phyloP scores from a whole-genome alignment of 2,888 invertebrate genomes.

The Endotricha flammealis region DNA sequence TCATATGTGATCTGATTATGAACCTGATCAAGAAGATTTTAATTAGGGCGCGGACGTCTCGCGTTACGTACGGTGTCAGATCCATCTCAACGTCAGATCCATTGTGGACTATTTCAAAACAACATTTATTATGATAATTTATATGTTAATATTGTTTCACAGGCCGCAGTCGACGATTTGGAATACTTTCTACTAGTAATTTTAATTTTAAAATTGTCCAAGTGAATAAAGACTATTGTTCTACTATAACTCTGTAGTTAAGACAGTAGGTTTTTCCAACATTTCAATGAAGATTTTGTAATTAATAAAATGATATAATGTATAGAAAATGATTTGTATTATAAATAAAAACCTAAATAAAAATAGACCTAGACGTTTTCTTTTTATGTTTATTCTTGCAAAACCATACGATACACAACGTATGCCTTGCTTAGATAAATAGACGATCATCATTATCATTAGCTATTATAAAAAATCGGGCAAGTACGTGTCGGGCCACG shows the following conservation, averaged over 20 bases:
- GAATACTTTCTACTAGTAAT: conserved; percentile 12
- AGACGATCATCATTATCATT: no score
- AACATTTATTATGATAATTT: neutral
- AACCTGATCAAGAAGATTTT: no score
- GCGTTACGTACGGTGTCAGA: no score
- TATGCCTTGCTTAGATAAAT: no score
- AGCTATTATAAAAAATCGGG: no score
- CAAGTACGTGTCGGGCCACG: no score
- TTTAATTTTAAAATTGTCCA: conserved; percentile 42
- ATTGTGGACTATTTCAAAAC: neutral
- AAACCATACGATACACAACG: no score
- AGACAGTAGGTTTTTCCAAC: conserved; percentile 46
- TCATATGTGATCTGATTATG: no score
- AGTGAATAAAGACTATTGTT: conserved; percentile 60
- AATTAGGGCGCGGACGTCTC: no score
- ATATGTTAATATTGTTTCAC: conserved; percentile 11
- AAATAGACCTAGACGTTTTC: conserved; percentile 68
- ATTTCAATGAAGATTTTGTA: conserved; percentile 48
- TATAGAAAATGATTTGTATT: conserved; percentile 59
- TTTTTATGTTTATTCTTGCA: conserved; percentile 25
- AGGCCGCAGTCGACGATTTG: conserved; percentile 14
- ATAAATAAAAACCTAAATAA: conserved; percentile 69
- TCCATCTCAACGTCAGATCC: no score
- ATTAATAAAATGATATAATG: conserved; percentile 60
- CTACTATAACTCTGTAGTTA: conserved; percentile 44